phyloP scores from a whole-genome alignment of 2,797 vertebrate genomes.

The Propithecus deckenii region DNA sequence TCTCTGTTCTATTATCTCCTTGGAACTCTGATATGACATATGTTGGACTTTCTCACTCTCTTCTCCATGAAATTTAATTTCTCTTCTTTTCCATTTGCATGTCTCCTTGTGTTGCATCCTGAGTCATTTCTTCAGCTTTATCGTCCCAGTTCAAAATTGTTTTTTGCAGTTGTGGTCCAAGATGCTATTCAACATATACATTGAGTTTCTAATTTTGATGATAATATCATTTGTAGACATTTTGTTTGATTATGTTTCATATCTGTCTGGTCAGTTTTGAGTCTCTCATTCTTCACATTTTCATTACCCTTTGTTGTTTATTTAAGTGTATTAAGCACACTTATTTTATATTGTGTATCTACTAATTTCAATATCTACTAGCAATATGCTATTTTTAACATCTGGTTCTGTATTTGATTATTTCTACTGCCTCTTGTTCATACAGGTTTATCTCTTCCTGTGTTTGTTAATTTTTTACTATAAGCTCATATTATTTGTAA shows the following conservation, averaged over 20 bases:
- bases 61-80: not conserved
- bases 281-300: not conserved
- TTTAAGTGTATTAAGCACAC: not conserved
- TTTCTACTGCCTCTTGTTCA: not conserved
- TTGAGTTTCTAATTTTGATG: slow-evolving; percentile 17
- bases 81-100: not conserved
- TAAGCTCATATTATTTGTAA: not conserved
- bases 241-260: slow-evolving; percentile 20
- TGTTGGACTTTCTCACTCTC: not conserved
- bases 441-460: not conserved
- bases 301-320: not conserved
- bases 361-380: not conserved
- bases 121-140: not conserved
- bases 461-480: not conserved
- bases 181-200: not conserved
- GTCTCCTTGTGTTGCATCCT: not conserved
- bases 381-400: not conserved
- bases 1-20: not conserved
- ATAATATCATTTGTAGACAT: not conserved
- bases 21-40: not conserved
- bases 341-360: not conserved
- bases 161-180: not conserved
- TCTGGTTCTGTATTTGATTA: slow-evolving; percentile 1
- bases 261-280: slow-evolving; percentile 12
- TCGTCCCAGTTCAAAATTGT: not conserved